Conservation (phyloP, 2,113 vertebrate species). For the Baryphthengus martii region DNA sequence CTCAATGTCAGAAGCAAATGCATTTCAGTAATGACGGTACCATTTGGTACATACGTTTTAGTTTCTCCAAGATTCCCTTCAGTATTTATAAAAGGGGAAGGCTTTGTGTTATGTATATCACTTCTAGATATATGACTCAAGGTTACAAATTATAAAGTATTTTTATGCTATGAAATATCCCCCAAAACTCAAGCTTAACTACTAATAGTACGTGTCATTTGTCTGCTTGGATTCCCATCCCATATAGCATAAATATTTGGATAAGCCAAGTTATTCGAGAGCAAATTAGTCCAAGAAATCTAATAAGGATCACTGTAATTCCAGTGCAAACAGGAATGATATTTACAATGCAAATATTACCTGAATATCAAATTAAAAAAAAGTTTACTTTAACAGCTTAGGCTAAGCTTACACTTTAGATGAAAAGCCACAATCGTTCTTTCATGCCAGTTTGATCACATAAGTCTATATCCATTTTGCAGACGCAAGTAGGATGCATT, state of each 20-base stretch:
- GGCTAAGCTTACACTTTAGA: not conserved
- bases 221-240: not conserved
- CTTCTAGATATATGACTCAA: not conserved
- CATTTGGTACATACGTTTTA: not conserved
- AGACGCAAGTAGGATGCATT: not conserved
- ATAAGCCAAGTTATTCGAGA: not conserved
- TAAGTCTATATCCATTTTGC: not conserved
- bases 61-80: not conserved
- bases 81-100: not conserved
- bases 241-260: not conserved
- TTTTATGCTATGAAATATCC: not conserved
- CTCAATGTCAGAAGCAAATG: not conserved
- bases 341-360: constrained; percentile 19
- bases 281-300: not conserved
- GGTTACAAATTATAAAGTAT: not conserved
- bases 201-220: not conserved
- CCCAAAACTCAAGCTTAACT: not conserved
- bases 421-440: not conserved
- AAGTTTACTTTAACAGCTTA: constrained; percentile 10
- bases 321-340: constrained; percentile 11
- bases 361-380: not conserved
- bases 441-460: not conserved
- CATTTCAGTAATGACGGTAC: not conserved
- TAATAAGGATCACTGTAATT: not conserved
- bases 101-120: not conserved